Conservation (phyloP, 2,113 vertebrate genomes). For the Campylomormyrus tamandua region DNA sequence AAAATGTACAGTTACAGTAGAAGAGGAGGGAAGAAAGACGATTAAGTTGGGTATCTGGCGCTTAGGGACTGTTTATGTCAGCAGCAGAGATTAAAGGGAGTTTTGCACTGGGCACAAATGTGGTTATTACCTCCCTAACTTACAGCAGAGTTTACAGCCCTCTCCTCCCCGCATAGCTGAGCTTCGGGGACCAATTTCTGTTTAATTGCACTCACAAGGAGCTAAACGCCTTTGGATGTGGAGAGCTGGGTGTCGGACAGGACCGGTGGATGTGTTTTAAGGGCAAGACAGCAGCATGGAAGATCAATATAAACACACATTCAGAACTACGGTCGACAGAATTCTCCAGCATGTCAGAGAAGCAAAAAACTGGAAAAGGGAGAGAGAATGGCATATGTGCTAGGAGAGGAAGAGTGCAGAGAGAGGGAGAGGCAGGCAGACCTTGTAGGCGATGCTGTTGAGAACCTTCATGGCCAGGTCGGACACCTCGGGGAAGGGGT, state of each 20-base stretch:
- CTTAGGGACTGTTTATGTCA: constrained; percentile 31
- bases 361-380: neutral
- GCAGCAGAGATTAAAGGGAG: constrained; percentile 28
- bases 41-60: constrained; percentile 18
- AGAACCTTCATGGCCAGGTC: constrained; percentile 96
- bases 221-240: constrained; percentile 46
- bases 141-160: constrained; percentile 31
- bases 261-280: neutral
- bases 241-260: constrained; percentile 19
- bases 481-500: constrained; percentile 90
- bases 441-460: constrained; percentile 96
- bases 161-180: constrained; percentile 23
- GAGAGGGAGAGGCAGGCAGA: constrained; percentile 31
- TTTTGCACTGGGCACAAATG: constrained; percentile 13
- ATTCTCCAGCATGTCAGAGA: neutral
- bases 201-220: constrained; percentile 62
- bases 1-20: neutral
- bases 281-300: neutral
- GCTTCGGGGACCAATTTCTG: constrained; percentile 49
- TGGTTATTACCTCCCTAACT: constrained; percentile 51
- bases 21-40: constrained; percentile 9
- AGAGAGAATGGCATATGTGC: neutral
- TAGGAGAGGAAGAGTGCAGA: neutral
- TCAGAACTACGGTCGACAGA: neutral
- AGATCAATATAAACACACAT: neutral